Evolutionary conservation across 2,797 vertebrate genomes (phyloP).

Genomic region (Tiaroga cobitis): DNA sequence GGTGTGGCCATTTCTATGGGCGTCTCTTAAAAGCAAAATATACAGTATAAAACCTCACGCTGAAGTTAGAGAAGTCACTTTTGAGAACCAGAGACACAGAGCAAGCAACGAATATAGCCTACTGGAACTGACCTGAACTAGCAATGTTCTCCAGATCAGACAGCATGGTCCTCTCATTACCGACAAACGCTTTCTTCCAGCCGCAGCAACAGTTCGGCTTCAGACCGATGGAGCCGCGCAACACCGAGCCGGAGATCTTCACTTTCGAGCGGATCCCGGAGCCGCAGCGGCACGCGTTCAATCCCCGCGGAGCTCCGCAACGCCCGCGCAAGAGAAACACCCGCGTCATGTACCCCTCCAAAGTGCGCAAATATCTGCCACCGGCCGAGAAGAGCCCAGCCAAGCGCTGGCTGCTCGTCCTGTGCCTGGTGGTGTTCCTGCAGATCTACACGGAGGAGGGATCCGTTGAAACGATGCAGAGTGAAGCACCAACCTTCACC

Average conservation of each 20-base stretch:
- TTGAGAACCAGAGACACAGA: slow-evolving; percentile 14
- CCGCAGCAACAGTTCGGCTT: slow-evolving; percentile 60
- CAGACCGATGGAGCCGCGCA: slow-evolving; percentile 64
- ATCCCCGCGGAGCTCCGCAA: slow-evolving; percentile 61
- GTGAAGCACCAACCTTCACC: slow-evolving; percentile 27
- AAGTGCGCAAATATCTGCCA: slow-evolving; percentile 80
- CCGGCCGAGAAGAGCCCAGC: slow-evolving; percentile 76
- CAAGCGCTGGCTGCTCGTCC: slow-evolving; percentile 77
- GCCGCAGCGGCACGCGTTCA: slow-evolving; percentile 51
- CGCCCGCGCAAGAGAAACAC: slow-evolving; percentile 74
- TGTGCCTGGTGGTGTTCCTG: slow-evolving; percentile 79
- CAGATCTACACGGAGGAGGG: slow-evolving; percentile 80
- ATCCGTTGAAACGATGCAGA: slow-evolving; percentile 49
- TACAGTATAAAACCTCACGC: slow-evolving; percentile 31
- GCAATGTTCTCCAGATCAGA: slow-evolving; percentile 70
- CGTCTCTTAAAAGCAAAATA: slow-evolving; percentile 50
- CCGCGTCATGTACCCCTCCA: slow-evolving; percentile 80
- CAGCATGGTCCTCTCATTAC: slow-evolving; percentile 64
- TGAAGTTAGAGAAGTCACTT: slow-evolving; percentile 18
- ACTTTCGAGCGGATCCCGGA: slow-evolving; percentile 76
- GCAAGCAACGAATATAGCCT: neutral
- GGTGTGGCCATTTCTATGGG: slow-evolving; percentile 55
- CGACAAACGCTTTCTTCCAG: slow-evolving; percentile 43
- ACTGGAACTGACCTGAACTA: slow-evolving; percentile 1
- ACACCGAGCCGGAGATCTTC: slow-evolving; percentile 80